Evolutionary conservation across 2,113 vertebrate genomes (phyloP).

Genomic region (Anolis sagrei): DNA sequence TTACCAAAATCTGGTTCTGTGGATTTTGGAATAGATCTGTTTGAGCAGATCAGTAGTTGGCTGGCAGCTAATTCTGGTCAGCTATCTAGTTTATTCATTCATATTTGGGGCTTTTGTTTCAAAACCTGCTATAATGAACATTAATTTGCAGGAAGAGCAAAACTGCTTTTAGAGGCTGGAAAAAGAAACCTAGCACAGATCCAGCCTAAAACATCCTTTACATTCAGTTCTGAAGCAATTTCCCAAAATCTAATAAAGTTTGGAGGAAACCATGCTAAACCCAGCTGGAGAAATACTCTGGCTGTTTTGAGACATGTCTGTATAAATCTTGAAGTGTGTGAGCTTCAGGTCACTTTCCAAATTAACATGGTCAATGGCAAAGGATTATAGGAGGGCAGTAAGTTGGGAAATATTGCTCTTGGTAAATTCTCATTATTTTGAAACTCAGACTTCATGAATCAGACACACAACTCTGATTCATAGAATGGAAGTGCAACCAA

Average conservation of each 20-base stretch:
- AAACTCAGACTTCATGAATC: slow-evolving; percentile 40
- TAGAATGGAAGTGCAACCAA: slow-evolving; percentile 45
- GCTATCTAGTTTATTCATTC: too few species aligned
- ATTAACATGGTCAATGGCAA: background rate
- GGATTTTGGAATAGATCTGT: background rate
- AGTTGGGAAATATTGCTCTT: background rate
- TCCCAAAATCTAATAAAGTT: background rate
- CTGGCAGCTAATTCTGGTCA: background rate
- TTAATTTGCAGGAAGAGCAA: too few species aligned
- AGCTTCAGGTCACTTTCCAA: background rate
- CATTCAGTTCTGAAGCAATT: background rate
- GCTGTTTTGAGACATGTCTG: background rate
- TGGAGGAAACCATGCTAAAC: background rate
- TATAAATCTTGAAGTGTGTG: slow-evolving; percentile 37
- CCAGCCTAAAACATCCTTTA: too few species aligned
- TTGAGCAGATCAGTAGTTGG: background rate
- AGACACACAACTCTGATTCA: slow-evolving; percentile 42
- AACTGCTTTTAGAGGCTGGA: too few species aligned
- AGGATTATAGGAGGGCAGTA: background rate
- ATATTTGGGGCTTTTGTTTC: too few species aligned
- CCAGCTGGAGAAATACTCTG: background rate
- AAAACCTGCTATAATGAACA: too few species aligned
- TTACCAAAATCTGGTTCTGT: background rate
- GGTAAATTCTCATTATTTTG: slow-evolving; percentile 38
- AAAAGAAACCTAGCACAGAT: background rate